A percentile compares a stretch with the other conserved stretches of the same genome.
phyloP scores from a whole-genome alignment of 2,113 vertebrate species.

The Erinaceus europaeus region DNA sequence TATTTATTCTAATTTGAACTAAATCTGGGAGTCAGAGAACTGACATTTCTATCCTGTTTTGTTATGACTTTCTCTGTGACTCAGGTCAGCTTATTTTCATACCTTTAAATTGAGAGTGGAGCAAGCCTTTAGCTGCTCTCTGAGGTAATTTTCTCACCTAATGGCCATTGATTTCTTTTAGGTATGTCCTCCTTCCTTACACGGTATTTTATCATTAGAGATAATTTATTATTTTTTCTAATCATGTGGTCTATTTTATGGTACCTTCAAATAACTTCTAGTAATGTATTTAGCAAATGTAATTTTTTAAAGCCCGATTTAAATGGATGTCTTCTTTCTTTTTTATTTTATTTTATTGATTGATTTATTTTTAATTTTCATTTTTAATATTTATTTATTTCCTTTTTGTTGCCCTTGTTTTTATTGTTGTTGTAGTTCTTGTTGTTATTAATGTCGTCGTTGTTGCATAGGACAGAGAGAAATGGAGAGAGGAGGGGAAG shows the following conservation, averaged over 20 bases:
- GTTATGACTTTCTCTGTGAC: background rate
- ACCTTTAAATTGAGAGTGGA: background rate
- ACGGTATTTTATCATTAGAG: constrained; percentile 1
- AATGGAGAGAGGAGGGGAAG: no score
- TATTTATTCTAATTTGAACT: background rate
- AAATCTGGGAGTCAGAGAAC: background rate
- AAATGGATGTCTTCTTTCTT: constrained; percentile 19
- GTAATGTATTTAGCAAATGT: constrained; percentile 28
- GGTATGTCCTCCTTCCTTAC: background rate
- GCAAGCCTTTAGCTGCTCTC: background rate
- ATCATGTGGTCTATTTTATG: constrained; percentile 24
- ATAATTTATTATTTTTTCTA: background rate
- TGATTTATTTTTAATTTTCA: no score
- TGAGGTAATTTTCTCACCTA: background rate
- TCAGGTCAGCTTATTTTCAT: background rate
- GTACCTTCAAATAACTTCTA: constrained; percentile 21
- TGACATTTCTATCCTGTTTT: background rate
- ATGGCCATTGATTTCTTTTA: background rate
- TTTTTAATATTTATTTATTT: no score
- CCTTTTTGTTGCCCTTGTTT: no score
- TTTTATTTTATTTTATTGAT: no score
- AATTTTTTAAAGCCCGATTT: constrained; percentile 23
- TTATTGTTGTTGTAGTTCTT: no score
- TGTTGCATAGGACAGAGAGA: no score
- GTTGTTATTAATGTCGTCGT: no score